Evolutionary conservation across 1,140 invertebrate species (phyloP).

Genomic region (Cephus cinctus): DNA sequence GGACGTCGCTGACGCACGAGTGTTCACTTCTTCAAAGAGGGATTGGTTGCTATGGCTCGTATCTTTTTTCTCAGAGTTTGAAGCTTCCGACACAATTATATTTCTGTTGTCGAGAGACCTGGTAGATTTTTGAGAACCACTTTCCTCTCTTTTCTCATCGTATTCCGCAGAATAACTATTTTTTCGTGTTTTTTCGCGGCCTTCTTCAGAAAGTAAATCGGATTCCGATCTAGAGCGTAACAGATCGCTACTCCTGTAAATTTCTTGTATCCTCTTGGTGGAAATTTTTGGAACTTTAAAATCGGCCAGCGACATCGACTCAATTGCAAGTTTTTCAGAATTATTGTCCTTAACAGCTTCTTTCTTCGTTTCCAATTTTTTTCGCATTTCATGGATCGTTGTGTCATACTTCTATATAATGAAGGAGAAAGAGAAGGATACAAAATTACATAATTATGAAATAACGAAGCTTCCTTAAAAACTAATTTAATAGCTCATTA

Average conservation of each 20-base stretch:
- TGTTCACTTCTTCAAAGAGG: conserved; percentile 17
- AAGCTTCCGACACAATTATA: conserved; percentile 1
- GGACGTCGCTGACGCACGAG: conserved; percentile 8
- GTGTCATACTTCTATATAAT: conserved; percentile 47
- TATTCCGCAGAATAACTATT: not conserved
- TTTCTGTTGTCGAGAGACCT: conserved; percentile 11
- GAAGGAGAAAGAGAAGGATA: conserved; percentile 6
- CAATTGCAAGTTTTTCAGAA: conserved; percentile 46
- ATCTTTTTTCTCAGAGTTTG: not conserved
- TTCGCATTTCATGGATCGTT: conserved; percentile 51
- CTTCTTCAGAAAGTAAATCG: conserved; percentile 30
- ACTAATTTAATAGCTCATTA: conserved; percentile 1
- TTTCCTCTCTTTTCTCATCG: not conserved
- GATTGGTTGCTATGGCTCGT: conserved; percentile 18
- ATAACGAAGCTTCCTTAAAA: not conserved
- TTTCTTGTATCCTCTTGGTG: conserved; percentile 47
- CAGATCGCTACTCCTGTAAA: conserved; percentile 46
- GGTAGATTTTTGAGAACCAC: conserved; percentile 9
- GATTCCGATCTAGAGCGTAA: conserved; percentile 47
- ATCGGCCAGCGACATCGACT: conserved; percentile 43
- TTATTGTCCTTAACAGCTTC: conserved; percentile 32
- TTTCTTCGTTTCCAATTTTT: conserved; percentile 47
- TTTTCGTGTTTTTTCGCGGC: conserved; percentile 9
- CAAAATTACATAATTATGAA: conserved; percentile 1
- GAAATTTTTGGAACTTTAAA: conserved; percentile 54